Conservation (phyloP, 2,888 invertebrate species). For the Dryocosmus kuriphilus region DNA sequence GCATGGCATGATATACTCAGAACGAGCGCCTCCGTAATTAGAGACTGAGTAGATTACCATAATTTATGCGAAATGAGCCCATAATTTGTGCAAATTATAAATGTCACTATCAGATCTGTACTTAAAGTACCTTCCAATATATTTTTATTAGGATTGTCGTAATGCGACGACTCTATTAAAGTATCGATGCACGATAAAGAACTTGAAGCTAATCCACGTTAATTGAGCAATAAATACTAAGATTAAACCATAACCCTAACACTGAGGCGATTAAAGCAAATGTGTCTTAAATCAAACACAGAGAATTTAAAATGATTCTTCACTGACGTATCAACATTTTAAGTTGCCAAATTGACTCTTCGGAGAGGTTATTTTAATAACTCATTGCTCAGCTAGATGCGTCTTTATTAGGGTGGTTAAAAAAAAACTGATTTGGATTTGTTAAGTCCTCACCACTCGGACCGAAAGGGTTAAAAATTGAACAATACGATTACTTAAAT, state of each 20-base stretch:
- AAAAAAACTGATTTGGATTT: no score
- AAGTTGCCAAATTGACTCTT: neutral
- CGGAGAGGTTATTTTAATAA: neutral
- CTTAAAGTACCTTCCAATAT: constrained; percentile 20
- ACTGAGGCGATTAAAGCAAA: neutral
- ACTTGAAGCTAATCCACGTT: constrained; percentile 1
- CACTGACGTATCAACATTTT: neutral
- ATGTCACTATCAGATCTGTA: constrained; percentile 6
- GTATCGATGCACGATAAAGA: neutral
- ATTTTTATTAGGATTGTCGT: neutral
- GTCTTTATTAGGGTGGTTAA: no score
- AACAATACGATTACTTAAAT: no score
- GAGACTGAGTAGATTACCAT: neutral
- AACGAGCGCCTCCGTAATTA: constrained; percentile 2
- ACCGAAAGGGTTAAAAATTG: no score
- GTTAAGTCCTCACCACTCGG: no score
- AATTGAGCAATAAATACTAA: neutral
- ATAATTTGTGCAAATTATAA: constrained; percentile 35
- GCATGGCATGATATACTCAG: neutral
- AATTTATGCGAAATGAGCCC: constrained; percentile 23
- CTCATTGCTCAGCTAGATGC: neutral
- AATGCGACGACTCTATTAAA: constrained; percentile 27
- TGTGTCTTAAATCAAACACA: neutral
- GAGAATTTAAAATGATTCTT: neutral
- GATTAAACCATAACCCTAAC: neutral